phyloP scores from a whole-genome alignment of 30 jellyfish, hydroid and myxozoan species.

The Phacellophora camtschatica region DNA sequence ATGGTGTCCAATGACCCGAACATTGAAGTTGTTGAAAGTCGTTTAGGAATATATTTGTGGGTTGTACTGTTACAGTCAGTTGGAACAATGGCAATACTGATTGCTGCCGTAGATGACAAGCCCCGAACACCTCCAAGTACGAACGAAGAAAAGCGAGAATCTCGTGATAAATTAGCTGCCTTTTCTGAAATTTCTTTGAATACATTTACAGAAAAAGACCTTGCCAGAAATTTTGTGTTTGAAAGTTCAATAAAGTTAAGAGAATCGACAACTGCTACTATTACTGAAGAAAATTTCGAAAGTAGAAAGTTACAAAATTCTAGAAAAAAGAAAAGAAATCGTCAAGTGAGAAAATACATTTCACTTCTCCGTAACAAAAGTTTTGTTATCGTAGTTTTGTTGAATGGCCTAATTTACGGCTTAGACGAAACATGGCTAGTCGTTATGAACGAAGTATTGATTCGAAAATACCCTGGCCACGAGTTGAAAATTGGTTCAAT shows the following conservation, averaged over 20 bases:
- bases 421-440: slow-evolving; percentile 52
- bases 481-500: slow-evolving; percentile 58
- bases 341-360: neutral
- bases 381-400: neutral
- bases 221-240: too few species aligned
- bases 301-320: too few species aligned
- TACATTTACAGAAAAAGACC: too few species aligned
- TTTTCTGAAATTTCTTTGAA: too few species aligned
- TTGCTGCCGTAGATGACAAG: slow-evolving; percentile 30
- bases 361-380: neutral
- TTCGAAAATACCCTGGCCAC: slow-evolving; percentile 49
- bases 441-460: slow-evolving; percentile 56
- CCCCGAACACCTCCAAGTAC: slow-evolving; percentile 65
- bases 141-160: slow-evolving; percentile 3
- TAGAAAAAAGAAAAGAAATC: too few species aligned
- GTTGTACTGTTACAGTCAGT: slow-evolving; percentile 47
- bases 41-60: slow-evolving; percentile 8
- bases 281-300: too few species aligned
- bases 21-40: neutral
- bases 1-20: neutral
- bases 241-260: too few species aligned
- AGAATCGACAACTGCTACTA: too few species aligned
- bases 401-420: slow-evolving; percentile 10
- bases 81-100: slow-evolving; percentile 8
- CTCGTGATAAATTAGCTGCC: too few species aligned